Base-by-base conservation (phyloP, 2,888 invertebrate genomes). In the Acanthosepion lycidas region DNA sequence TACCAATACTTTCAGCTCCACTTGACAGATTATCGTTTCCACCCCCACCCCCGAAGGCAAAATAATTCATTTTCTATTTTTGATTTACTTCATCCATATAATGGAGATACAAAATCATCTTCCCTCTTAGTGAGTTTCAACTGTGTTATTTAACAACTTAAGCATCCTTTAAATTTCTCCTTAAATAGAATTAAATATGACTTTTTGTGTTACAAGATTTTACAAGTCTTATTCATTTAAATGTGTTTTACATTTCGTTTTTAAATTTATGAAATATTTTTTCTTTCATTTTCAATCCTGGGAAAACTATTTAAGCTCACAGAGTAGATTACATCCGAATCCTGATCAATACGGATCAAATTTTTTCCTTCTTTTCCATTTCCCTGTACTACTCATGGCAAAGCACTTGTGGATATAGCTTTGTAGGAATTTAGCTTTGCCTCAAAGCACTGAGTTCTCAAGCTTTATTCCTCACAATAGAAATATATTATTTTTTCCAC, bases 161-260 rank as follows among this genome's bases (percentile, higher is more conserved):
- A 78, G n/a, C 78, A n/a, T n/a, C 78, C n/a, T 78, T 78, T 33
- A 78, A n/a, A 78, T 78, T 78, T 78, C 78, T 78, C 78, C n/a
- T 78, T 78, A 78, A n/a, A 78, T 78, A 78, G 23, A 78, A 78
- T 33, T 15, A n/a, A 78, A 78, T 12, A 78, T 78, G 15, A 15
- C 12, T 78, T 78, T 78, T 78, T 78, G n/a, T 33, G 12, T n/a
- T 15, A 5, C n/a, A 33, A n/a, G 78, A 78, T 78, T 78, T 78
- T 33, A 78, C 78, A n/a, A n/a, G n/a, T 33, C 78, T 78, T 78
- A 15, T n/a, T 78, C 18, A 12, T 28, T n/a, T 28, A 15, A 15
- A 78, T n/a, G 15, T 15, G 9, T 78, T 33, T 78, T 6, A 12
- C 12, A 15, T 9, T 12, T 78, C 1, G 0, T 78, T 6, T n/a